Evolutionary conservation across 1,140 invertebrate species (phyloP).

Genomic region (Diorhabda carinulata): DNA sequence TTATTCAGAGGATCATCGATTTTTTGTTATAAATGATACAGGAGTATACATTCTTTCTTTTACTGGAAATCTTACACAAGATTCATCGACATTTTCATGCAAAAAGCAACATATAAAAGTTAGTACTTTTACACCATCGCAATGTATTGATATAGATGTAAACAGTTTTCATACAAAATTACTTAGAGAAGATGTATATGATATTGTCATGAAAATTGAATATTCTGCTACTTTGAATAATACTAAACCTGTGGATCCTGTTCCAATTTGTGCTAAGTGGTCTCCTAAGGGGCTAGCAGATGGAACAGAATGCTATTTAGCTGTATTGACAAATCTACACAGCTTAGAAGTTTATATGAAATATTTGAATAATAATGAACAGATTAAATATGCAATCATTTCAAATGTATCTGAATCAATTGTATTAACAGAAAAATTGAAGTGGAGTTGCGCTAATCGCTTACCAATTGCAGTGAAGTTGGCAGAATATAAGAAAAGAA

Average conservation of each 20-base stretch:
- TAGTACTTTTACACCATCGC: slow-evolving; percentile 24
- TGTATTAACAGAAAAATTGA: slow-evolving; percentile 18
- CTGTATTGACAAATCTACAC: slow-evolving; percentile 31
- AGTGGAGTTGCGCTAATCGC: slow-evolving; percentile 25
- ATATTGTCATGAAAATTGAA: slow-evolving; percentile 21
- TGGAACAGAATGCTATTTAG: slow-evolving; percentile 26
- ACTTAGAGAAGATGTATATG: slow-evolving; percentile 28
- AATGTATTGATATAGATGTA: slow-evolving; percentile 30
- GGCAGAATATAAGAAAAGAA: slow-evolving; percentile 32
- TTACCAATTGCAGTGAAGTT: slow-evolving; percentile 19
- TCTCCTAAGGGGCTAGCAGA: slow-evolving; percentile 29
- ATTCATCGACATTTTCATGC: slow-evolving; percentile 14
- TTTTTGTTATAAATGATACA: slow-evolving; percentile 27
- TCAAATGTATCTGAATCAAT: slow-evolving; percentile 30
- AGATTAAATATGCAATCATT: slow-evolving; percentile 26
- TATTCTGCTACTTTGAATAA: slow-evolving; percentile 23
- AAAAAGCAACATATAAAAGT: slow-evolving; percentile 26
- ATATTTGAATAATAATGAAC: slow-evolving; percentile 24
- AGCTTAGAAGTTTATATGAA: slow-evolving; percentile 32
- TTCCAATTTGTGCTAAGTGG: slow-evolving; percentile 25
- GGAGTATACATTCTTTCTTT: slow-evolving; percentile 27
- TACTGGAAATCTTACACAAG: slow-evolving; percentile 21
- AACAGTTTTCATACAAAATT: slow-evolving; percentile 29
- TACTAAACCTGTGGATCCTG: slow-evolving; percentile 15
- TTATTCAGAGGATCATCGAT: slow-evolving; percentile 26